Evolutionary conservation across 2,888 invertebrate species (phyloP), one percentile per base, ranked within the genome.

Genomic region (Andrena bucephala): DNA sequence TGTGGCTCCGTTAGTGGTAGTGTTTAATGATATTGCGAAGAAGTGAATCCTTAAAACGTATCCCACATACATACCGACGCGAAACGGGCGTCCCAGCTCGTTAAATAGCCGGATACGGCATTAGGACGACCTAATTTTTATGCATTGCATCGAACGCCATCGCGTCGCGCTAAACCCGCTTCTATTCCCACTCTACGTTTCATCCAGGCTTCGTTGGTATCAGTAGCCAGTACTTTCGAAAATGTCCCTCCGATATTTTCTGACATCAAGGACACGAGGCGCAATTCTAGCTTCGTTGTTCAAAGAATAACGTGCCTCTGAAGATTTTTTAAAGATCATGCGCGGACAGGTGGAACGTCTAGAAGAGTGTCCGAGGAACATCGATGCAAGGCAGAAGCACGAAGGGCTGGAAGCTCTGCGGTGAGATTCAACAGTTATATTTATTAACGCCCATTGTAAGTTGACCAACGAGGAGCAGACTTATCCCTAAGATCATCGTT

Each of bases 11-110:
- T 73, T 70, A 42, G 87, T 87, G 78, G 81, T 85, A 73, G 85
- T 91, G 90, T 92, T 93, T 91, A 92, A 92, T 90, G 91, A 92
- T 91, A 92, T 92, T 90, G 91, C 84, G 89, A 91, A 91, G 89
- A 90, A 88, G 90, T 87, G 93, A 93, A 93, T 93, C 93, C 93
- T 92, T 93, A 93, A 93, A 93, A 91, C 87, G 89, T 89, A 85
- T 82, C 77, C 88, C 87, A 76, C 87, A 85, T 89, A 91, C 88
- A 88, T 89, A 84, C 87, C 87, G 86, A 86, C 83, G 87, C 83
- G 83, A 89, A 87, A 85, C 89, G 87, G 54, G 90, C 89, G 88
- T 85, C 86, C 78, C 84, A 85, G 84, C 90, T 90, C 83, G 85
- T 90, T 89, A 91, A 92, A 91, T 91, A 90, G 87, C 81, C 86